Percentiles rank a stretch among this genome's conserved stretches.
Evolutionary conservation across 2,113 vertebrate species (phyloP).

Genomic region (Tretioscincus oriximinensis): DNA sequence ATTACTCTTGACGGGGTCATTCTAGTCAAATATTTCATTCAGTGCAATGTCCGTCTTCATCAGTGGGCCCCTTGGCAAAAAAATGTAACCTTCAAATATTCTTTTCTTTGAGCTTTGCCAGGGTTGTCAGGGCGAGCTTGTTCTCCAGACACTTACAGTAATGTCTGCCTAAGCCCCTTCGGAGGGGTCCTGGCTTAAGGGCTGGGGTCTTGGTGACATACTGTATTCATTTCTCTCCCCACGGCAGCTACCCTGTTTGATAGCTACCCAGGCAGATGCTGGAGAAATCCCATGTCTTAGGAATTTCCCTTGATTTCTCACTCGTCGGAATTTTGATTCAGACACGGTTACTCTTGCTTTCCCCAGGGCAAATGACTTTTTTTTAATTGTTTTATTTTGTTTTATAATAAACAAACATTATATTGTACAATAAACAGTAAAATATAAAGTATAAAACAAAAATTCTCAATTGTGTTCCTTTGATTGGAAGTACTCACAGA

Average conservation of each 20-base stretch:
- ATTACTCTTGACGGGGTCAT: constrained; percentile 58
- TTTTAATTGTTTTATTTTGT: no score
- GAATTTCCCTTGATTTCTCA: no score
- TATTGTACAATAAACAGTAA: no score
- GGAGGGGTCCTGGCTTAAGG: constrained; percentile 32
- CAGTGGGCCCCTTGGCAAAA: constrained; percentile 44
- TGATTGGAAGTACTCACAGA: no score
- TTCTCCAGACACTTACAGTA: constrained; percentile 49
- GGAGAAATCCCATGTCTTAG: no score
- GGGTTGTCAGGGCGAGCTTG: background rate
- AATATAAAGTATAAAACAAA: no score
- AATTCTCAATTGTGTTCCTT: no score
- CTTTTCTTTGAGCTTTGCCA: constrained; percentile 38
- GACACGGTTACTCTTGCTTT: no score
- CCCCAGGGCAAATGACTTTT: no score
- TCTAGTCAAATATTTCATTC: constrained; percentile 61
- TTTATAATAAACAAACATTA: no score
- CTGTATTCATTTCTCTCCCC: constrained; percentile 13
- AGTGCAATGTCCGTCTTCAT: constrained; percentile 56
- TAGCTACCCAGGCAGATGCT: no score
- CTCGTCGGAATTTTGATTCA: no score
- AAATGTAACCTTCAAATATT: constrained; percentile 50
- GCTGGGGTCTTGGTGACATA: constrained; percentile 42
- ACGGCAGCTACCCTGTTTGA: constrained; percentile 24
- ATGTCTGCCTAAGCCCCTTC: constrained; percentile 38